phyloP scores from a whole-genome alignment of 2,797 vertebrate species.

The Spatula versicolor region DNA sequence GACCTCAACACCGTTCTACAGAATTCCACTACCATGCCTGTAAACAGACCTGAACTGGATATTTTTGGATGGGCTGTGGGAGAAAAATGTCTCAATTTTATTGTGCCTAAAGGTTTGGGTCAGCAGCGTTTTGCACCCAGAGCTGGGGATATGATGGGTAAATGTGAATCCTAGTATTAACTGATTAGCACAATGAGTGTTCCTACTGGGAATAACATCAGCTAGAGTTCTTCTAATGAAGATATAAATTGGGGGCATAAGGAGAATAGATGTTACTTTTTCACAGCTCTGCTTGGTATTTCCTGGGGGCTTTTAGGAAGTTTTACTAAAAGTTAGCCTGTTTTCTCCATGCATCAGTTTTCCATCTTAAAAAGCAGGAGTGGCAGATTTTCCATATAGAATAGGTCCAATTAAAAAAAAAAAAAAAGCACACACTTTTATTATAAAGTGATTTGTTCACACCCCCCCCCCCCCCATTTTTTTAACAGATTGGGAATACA shows the following conservation, averaged over 20 bases:
- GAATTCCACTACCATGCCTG: background rate
- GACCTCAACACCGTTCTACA: background rate
- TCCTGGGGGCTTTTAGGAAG: background rate
- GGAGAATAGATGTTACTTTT: background rate
- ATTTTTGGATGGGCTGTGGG: background rate
- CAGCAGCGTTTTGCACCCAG: background rate
- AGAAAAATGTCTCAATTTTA: background rate
- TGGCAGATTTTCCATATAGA: background rate
- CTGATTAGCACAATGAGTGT: background rate
- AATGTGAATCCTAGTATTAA: background rate
- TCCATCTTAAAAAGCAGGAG: background rate
- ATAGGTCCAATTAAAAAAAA: background rate
- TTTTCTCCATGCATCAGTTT: background rate
- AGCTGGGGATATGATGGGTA: background rate
- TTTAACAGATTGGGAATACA: conserved; percentile 90
- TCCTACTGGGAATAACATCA: background rate
- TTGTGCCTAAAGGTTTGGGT: background rate
- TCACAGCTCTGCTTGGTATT: background rate
- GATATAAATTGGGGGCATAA: background rate
- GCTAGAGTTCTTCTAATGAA: background rate
- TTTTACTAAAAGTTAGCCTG: background rate
- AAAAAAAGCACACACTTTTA: background rate
- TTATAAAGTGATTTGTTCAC: background rate
- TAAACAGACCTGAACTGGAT: background rate
- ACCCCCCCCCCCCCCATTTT: background rate